A percentile compares a stretch with the other conserved stretches of the same genome.
Evolutionary conservation across 2,888 invertebrate species (phyloP).

Genomic region (Hyppa rectilinea): DNA sequence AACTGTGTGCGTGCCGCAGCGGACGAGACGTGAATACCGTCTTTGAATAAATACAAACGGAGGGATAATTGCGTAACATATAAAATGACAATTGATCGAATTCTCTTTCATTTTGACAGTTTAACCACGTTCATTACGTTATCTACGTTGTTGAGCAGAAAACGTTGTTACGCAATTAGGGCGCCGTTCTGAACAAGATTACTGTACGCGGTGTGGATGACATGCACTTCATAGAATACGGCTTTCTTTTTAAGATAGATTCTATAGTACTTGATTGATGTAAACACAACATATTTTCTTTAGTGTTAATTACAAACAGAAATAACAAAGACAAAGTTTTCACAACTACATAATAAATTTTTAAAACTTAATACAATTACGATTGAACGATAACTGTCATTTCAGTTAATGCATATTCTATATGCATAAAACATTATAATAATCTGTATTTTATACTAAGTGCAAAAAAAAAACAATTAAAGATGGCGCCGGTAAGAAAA

Average conservation of each 20-base stretch:
- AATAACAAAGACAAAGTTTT: slow-evolving; percentile 50
- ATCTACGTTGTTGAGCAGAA: too few relatives aligned
- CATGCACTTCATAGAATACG: background rate
- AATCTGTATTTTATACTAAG: slow-evolving; percentile 65
- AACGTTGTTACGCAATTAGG: too few relatives aligned
- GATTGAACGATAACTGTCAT: slow-evolving; percentile 45
- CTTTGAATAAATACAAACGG: background rate
- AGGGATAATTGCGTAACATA: too few relatives aligned
- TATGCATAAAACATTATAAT: slow-evolving; percentile 63
- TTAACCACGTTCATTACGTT: too few relatives aligned
- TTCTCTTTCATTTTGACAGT: too few relatives aligned
- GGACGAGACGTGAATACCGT: background rate
- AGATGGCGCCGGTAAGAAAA: slow-evolving; percentile 46
- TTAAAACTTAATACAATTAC: slow-evolving; percentile 63
- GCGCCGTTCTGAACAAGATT: background rate
- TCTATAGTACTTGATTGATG: background rate
- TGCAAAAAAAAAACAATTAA: slow-evolving; percentile 49
- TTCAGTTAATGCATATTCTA: slow-evolving; percentile 56
- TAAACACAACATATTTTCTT: slow-evolving; percentile 14
- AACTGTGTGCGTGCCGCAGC: too few relatives aligned
- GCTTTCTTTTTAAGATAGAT: background rate
- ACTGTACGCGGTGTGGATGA: background rate
- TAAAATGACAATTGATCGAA: too few relatives aligned
- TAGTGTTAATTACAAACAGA: slow-evolving; percentile 53
- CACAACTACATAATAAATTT: slow-evolving; percentile 59